phyloP scores from a whole-genome alignment of 2,888 invertebrate species.

The Erynnis tages region DNA sequence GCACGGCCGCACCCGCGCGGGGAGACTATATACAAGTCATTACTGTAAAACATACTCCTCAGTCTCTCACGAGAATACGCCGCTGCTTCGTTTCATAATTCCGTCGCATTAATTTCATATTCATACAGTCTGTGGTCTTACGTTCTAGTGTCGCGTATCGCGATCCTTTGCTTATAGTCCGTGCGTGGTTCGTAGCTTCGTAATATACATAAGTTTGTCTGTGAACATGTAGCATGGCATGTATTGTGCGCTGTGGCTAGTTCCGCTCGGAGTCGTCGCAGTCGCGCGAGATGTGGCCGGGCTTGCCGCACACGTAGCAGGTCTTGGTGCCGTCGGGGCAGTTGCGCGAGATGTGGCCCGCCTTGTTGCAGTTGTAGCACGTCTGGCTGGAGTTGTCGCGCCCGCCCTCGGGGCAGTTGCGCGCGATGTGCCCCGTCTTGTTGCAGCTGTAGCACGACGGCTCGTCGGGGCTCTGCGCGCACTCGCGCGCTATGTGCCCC shows the following conservation, averaged over 20 bases:
- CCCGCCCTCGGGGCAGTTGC: conserved; percentile 90
- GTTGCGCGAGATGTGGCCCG: conserved; percentile 94
- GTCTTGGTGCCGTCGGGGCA: conserved; percentile 93
- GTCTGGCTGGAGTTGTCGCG: conserved; percentile 86
- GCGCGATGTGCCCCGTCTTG: conserved; percentile 95
- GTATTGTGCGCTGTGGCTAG: conserved; percentile 55
- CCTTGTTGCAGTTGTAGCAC: conserved; percentile 97
- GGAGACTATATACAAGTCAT: conserved; percentile 76
- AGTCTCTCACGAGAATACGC: conserved; percentile 54
- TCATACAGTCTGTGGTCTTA: conserved; percentile 68
- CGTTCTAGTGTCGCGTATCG: conserved; percentile 65
- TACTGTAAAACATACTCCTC: conserved; percentile 70
- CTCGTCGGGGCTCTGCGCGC: conserved; percentile 90
- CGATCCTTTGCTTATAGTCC: conserved; percentile 80
- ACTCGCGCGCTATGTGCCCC: conserved; percentile 96
- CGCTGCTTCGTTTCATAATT: conserved; percentile 72
- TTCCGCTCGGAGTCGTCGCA: conserved; percentile 90
- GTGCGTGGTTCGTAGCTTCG: conserved; percentile 79
- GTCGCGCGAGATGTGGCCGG: conserved; percentile 94
- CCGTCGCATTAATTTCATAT: conserved; percentile 70
- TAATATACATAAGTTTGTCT: conserved; percentile 71
- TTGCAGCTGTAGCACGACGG: conserved; percentile 98
- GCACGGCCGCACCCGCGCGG: conserved; percentile 48
- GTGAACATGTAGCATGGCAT: conserved; percentile 41
- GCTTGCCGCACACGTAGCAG: conserved; percentile 96